Evolutionary conservation across 2,113 vertebrate genomes (phyloP), one percentile per base, ranked within the genome.

Genomic region (Thamnophis sirtalis): DNA sequence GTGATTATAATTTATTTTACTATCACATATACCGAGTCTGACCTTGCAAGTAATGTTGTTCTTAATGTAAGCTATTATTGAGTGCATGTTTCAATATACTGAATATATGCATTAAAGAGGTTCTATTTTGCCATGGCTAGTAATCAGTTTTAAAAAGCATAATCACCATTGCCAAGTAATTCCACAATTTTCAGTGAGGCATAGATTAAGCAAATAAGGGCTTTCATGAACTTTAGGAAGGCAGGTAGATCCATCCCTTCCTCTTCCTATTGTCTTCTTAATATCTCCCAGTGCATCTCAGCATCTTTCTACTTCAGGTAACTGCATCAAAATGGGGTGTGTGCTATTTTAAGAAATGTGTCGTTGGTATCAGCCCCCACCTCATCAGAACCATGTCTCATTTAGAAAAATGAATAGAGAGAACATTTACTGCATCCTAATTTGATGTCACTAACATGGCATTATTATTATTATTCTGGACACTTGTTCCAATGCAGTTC

Each of bases 21-120:
- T 63, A 86, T 48, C 28, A 38, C 43, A 80, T 80, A 86, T 86
- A 48, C 90, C 6, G 1, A 28, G 51, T 50, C 53, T 56, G 24
- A 50, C 85, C 50, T 21, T 84, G 43, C 3, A 90, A 91, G 9
- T 1, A 80, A 43, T 86, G 92, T 91, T 60, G 8, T 86, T 50
- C n/a, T 88, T 91, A 92, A 53, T 88, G 49, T 0, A 4, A 95
- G n/a, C 24, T 63, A 19, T 48, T 58, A 91, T 89, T 26, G 91
- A 94, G 86, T 55, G 88, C 38, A 26, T 68, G 33, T 93, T 94
- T 58, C 86, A 91, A 63, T 33, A 54, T 54, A 73, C n/a, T 48
- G 17, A 21, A 60, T 49, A 51, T 9, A 38, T 73, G 9, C 28
- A 58, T 87, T 33, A 88, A 50, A 60, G 4, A 11, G 22, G 56